Evolutionary conservation across 2,113 vertebrate genomes (phyloP), one percentile per base, ranked within the genome.

Genomic region (Crotalus horridus): DNA sequence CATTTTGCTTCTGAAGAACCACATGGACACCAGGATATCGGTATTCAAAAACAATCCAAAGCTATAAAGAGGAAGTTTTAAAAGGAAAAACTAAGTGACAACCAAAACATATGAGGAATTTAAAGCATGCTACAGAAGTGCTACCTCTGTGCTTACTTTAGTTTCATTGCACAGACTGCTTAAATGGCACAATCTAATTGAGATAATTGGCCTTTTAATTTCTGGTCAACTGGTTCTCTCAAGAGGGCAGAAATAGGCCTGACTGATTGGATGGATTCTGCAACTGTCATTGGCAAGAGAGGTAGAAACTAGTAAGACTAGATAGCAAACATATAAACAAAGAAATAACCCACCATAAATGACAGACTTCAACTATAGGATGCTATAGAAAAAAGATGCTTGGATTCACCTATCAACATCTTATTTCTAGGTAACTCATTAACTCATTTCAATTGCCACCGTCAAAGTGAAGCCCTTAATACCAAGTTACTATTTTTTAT

Each of bases 161-260:
- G 56, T 39, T 89, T 90, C 58, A n/a, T 92, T 91, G 91, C 24
- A 94, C 90, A 21, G 86, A 90, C 93, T 69, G 39, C 53, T 95
- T 85, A 43, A 0, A 53, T 90, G 92, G 59, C 94, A 95, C 95
- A 89, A 56, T 17, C 20, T 94, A 95, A 95, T 94, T n/a, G 92
- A 55, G 55, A 87, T 96, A 64, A 43, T 46, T 56, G n/a, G 11
- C 23, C 9, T 58, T 92, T 55, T 93, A 88, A 94, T 90, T 94
- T 93, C 48, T 56, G 90, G 94, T 24, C 81, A 94, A 94, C 8
- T 91, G 93, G 74, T 89, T 93, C 20, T 51, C 55, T 39, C 74
- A 21, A 92, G 86, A 53, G 12, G 13, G 23, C 48, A 87, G 0
- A 33, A 88, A 89, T 26, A 93, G 29, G 24, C 93, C 91, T 89